Evolutionary conservation across 35 echinoderm and acorn worm genomes (phyloP), one percentile per base, ranked within the genome.

Genomic region (Apostichopus japonicus): DNA sequence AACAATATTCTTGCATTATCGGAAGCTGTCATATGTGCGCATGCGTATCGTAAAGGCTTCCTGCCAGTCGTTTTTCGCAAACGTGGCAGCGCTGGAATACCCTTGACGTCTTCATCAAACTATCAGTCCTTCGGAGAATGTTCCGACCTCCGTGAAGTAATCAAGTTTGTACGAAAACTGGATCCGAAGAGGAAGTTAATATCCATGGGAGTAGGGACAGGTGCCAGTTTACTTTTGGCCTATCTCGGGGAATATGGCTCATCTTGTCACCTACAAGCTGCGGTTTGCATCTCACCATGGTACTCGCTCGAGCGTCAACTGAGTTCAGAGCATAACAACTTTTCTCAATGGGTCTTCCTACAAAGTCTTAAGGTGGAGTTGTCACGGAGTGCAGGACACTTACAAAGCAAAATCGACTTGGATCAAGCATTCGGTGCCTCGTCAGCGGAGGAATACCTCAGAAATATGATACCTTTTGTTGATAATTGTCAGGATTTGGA

Each of bases 201-300:
- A 33, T 93, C 95, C 54, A 55, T 96, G 24, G 97, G 95, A 24
- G 23, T 96, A 7, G 93, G 95, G 9, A 79, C 84, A 23, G 97
- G 93, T 10, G 92, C 93, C 16, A 90, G 95, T 55, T 67, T 96
- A 5, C 86, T 99, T 51, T 56, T 99, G 5, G 91, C 95, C 0
- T 99, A 96, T 54, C 86, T 99, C 8, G 97, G 97, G 10, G 94
- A 99, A 55, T 95, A 95, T 77, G 97, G 97, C 0, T 99, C 97
- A 55, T 99, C 97, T 2, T 87, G 95, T 8, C 56, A 95, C 77
- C 86, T 99, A 2, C 84, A 88, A 10, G 93, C 97, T 4, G 93
- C 95, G 0, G 97, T 96, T 6, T 96, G 95, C 83, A 63, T 99
- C 15, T 99, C 97, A 23, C 97, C 97, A 9, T 91, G 88, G 76